A percentile compares a stretch with the other conserved stretches of the same genome.
Conservation (phyloP, 2,888 invertebrate species). For the Venusia cambrica region DNA sequence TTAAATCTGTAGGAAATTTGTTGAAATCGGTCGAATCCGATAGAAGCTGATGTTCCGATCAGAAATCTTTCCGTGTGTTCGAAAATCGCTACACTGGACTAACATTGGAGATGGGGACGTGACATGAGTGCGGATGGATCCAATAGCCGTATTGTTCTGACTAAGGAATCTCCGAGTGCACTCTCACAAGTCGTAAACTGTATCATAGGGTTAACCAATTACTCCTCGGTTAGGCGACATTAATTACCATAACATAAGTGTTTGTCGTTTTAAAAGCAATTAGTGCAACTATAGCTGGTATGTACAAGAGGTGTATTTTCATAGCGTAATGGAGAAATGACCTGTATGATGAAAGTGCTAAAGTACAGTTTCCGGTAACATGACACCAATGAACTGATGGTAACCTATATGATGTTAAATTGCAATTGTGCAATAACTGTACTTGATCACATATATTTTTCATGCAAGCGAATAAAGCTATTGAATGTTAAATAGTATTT, state of each 20-base stretch:
- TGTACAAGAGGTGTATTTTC: constrained; percentile 1
- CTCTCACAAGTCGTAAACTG: neutral
- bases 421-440: constrained; percentile 18
- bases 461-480: no score
- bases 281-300: constrained; percentile 24
- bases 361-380: constrained; percentile 12
- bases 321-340: neutral
- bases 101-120: no score
- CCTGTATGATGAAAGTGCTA: constrained; percentile 2
- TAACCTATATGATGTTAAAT: constrained; percentile 11
- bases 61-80: no score
- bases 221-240: constrained; percentile 43
- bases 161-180: no score
- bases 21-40: no score
- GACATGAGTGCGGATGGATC: no score
- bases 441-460: no score
- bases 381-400: constrained; percentile 17
- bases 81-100: no score
- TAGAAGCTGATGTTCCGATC: no score
- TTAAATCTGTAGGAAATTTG: no score
- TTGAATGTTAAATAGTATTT: no score
- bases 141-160: no score
- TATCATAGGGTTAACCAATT: constrained; percentile 39
- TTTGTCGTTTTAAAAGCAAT: constrained; percentile 43
- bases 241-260: constrained; percentile 46